These are phyloP conservation scores for Dipodomys merriami DNA, from an alignment of 2,113 vertebrate genomes.

Conservation along the genomic window DNA sequence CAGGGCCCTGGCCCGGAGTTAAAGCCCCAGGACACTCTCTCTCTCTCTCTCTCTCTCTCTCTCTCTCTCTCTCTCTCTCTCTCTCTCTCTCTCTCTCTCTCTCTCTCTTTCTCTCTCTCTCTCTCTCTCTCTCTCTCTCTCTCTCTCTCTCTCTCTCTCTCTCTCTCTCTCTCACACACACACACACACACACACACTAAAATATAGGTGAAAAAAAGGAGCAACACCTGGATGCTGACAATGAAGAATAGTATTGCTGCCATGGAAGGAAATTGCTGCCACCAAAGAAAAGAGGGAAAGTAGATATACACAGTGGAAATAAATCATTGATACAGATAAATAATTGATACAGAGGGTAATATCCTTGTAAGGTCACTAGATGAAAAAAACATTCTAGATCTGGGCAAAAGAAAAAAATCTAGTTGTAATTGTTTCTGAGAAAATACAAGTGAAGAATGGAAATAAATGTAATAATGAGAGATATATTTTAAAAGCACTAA, in stretches of 20 bases:
- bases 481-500: background rate
- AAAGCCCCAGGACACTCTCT: too few relatives aligned
- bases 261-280: too few relatives aligned
- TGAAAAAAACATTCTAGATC: background rate
- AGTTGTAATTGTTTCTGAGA: slow-evolving; percentile 42
- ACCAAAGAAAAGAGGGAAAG: too few relatives aligned
- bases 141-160: too few relatives aligned
- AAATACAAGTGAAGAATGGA: slow-evolving; percentile 27
- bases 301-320: background rate
- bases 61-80: too few relatives aligned
- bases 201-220: background rate
- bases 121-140: too few relatives aligned
- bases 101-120: too few relatives aligned
- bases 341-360: background rate
- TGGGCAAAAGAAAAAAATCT: background rate
- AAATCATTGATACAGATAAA: background rate
- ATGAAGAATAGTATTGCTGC: background rate
- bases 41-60: too few relatives aligned
- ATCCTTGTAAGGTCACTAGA: background rate
- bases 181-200: too few relatives aligned
- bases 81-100: too few relatives aligned
- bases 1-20: background rate
- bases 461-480: slow-evolving; percentile 10
- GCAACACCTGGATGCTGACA: background rate
- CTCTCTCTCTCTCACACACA: too few relatives aligned